Conservation (phyloP, 2,888 invertebrate species). For the Archaeoteleia sp. region DNA sequence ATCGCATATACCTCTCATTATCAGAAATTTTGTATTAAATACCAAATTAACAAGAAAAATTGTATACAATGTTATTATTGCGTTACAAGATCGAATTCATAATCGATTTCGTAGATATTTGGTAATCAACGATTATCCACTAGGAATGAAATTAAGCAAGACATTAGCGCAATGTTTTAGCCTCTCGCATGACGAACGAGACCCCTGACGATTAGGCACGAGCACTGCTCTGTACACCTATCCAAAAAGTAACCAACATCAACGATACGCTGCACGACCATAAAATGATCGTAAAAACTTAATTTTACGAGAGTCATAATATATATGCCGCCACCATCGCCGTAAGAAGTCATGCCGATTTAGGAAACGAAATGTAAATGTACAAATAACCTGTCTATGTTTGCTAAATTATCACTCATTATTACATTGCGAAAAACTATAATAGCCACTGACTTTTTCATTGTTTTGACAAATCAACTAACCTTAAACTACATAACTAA, state of each 20-base stretch:
- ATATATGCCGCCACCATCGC: slow-evolving; percentile 72
- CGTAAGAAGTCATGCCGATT: slow-evolving; percentile 61
- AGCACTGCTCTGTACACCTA: slow-evolving; percentile 56
- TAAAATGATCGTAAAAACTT: slow-evolving; percentile 76
- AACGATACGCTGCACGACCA: slow-evolving; percentile 71
- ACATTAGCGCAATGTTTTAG: slow-evolving; percentile 33
- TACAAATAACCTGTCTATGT: slow-evolving; percentile 39
- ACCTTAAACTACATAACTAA: neutral
- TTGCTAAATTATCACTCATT: slow-evolving; percentile 41
- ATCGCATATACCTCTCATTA: too few relatives aligned
- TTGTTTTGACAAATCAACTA: slow-evolving; percentile 6
- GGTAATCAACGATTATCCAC: slow-evolving; percentile 23
- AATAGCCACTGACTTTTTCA: slow-evolving; percentile 5
- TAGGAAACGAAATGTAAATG: slow-evolving; percentile 57
- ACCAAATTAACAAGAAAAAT: slow-evolving; percentile 7
- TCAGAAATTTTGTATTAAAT: too few relatives aligned
- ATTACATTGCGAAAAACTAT: slow-evolving; percentile 22
- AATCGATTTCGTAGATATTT: slow-evolving; percentile 10
- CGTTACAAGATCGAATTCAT: too few relatives aligned
- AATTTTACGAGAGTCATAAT: slow-evolving; percentile 76
- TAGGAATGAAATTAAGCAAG: slow-evolving; percentile 30
- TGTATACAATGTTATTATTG: slow-evolving; percentile 6
- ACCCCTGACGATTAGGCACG: slow-evolving; percentile 58
- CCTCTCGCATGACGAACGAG: slow-evolving; percentile 56
- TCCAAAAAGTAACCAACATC: slow-evolving; percentile 65